phyloP scores from a whole-genome alignment of 2,888 invertebrate genomes.

The Ditylenchus weischeri region DNA sequence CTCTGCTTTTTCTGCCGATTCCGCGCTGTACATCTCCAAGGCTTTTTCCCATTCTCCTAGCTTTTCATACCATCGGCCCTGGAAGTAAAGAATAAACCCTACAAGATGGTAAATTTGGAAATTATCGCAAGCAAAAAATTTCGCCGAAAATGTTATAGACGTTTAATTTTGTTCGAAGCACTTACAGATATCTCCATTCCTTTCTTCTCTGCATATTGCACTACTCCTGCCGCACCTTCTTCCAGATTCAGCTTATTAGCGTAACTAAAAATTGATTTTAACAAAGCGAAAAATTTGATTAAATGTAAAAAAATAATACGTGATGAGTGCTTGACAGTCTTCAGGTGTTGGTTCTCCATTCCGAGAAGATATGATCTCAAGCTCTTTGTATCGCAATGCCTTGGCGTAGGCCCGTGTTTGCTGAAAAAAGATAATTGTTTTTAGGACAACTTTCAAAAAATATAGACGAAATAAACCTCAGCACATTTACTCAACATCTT shows the following conservation, averaged over 20 bases:
- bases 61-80: conserved; percentile 97
- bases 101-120: too few relatives aligned
- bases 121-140: too few relatives aligned
- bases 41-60: conserved; percentile 98
- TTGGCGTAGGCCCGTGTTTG: conserved; percentile 82
- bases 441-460: too few relatives aligned
- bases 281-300: neutral
- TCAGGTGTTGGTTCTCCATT: conserved; percentile 29
- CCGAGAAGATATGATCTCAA: conserved; percentile 38
- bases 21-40: conserved; percentile 77
- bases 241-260: conserved; percentile 97
- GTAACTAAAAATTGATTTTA: conserved; percentile 18
- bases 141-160: too few relatives aligned
- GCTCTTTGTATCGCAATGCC: conserved; percentile 74
- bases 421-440: conserved; percentile 51
- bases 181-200: conserved; percentile 37
- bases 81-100: conserved; percentile 44
- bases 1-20: conserved; percentile 57
- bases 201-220: conserved; percentile 72
- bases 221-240: conserved; percentile 86
- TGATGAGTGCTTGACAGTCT: conserved; percentile 61
- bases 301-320: conserved; percentile 63
- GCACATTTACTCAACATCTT: conserved; percentile 85
- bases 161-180: neutral
- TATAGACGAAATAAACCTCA: conserved; percentile 62